phyloP scores from a whole-genome alignment of 2,113 vertebrate species.

The Seriola aureovittata region DNA sequence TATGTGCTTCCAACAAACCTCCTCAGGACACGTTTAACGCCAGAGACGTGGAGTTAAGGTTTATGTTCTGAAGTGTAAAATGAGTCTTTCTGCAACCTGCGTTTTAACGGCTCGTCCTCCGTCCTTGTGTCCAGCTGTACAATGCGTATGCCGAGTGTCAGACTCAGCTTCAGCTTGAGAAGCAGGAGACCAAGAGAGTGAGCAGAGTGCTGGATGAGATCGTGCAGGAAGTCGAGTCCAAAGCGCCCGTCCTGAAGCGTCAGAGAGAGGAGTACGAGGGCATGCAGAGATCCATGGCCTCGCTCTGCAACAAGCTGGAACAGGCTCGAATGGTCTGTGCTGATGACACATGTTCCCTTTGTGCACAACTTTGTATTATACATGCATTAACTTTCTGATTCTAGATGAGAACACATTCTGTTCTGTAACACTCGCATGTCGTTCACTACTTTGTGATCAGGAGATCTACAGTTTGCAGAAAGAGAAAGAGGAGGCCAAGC shows the following conservation, averaged over 20 bases:
- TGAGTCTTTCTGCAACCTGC: not conserved
- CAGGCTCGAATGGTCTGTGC: constrained; percentile 90
- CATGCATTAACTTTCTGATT: not conserved
- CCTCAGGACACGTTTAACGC: not conserved
- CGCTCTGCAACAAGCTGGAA: constrained; percentile 93
- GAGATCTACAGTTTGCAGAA: constrained; percentile 94
- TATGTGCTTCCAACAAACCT: not conserved
- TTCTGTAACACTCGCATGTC: not conserved
- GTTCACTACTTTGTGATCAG: constrained; percentile 71
- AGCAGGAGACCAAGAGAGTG: constrained; percentile 91
- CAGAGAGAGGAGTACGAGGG: constrained; percentile 95
- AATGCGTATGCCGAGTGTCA: constrained; percentile 95
- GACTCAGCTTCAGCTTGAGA: constrained; percentile 92
- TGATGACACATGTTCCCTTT: not conserved
- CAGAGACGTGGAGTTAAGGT: not conserved
- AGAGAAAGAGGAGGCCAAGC: constrained; percentile 91
- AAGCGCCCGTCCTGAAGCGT: constrained; percentile 93
- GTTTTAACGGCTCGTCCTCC: not conserved
- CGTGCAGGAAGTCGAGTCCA: constrained; percentile 94
- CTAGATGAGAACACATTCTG: not conserved
- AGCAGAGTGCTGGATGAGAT: constrained; percentile 95
- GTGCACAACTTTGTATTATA: not conserved
- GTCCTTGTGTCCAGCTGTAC: constrained; percentile 86
- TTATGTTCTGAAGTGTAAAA: too few relatives aligned
- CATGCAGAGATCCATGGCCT: constrained; percentile 92